Base-by-base conservation (phyloP, 2,888 invertebrate species). In the Chloroclysta siterata region DNA sequence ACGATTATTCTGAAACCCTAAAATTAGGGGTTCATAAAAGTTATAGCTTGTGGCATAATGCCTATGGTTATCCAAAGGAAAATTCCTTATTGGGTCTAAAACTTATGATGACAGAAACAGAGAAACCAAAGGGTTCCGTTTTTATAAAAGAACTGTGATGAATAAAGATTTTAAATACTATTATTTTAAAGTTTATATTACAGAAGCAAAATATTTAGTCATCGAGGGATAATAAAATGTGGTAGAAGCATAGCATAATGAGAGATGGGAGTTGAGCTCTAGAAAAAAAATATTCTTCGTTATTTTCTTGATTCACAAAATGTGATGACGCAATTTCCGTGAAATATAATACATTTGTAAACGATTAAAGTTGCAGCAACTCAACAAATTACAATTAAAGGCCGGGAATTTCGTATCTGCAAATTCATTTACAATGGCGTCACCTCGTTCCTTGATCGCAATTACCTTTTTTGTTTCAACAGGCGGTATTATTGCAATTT, bases 11-110 rank as follows among this genome's bases (percentile, higher is more conserved):
- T 68, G 70, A 58, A 65, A 79, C 77, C 79, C 84, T 78, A 54
- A 85, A 85, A 89, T 87, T 89, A 88, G 72, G 80, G 74, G 81
- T 82, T 84, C 85, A 86, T 88, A 87, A 89, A 89, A 82, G 78
- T 84, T 81, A 87, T 85, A 85, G 82, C 85, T 78, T 71, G 73
- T 72, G 79, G 79, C 81, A 69, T 77, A 86, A 88, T 85, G 79
- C 77, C 88, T 89, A 89, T 89, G 87, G 88, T 90, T 90, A 89
- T 84, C 83, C 75, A 69, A 79, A 77, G 36, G 46, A 56, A 66
- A 57, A 79, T 74, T 78, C 80, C 81, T 79, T 84, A 84, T 83
- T 80, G 78, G 82, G 76, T 80, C 81, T 82, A 80, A 86, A 86
- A 83, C 82, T 82, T 80, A 79, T 82, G 82, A 84, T 82, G 82